Conservation (phyloP, 2,888 invertebrate genomes). For the Conus canariensis region DNA sequence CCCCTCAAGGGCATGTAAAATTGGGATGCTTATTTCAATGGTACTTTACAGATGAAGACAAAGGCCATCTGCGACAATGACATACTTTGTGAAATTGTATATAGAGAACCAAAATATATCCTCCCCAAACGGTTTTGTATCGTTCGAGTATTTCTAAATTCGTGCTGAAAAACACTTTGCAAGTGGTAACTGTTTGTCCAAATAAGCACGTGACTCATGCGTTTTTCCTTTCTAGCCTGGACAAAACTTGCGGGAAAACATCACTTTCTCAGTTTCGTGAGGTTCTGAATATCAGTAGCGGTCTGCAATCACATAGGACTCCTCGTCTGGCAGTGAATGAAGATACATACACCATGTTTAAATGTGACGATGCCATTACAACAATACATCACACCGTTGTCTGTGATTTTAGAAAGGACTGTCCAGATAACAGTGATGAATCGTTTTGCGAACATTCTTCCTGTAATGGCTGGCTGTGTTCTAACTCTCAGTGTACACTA, state of each 20-base stretch:
- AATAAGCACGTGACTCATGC: neutral
- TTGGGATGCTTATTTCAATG: neutral
- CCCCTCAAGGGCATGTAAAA: neutral
- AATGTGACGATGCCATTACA: neutral
- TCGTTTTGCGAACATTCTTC: neutral
- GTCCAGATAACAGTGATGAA: neutral
- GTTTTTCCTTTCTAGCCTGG: neutral
- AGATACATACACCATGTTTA: neutral
- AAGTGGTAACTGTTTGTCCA: neutral
- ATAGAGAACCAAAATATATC: neutral
- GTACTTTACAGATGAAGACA: too few relatives aligned
- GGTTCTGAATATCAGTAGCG: neutral
- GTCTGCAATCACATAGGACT: neutral
- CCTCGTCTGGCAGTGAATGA: neutral
- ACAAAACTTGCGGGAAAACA: neutral
- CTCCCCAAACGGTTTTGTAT: too few relatives aligned
- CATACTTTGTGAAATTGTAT: neutral
- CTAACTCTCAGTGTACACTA: slow-evolving; percentile 32
- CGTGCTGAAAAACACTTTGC: neutral
- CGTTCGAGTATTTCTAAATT: too few relatives aligned
- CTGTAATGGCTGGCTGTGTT: slow-evolving; percentile 43
- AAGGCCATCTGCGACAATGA: neutral
- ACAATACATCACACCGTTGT: neutral
- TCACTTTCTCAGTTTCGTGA: neutral
- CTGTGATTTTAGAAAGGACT: slow-evolving; percentile 3